Evolutionary conservation across 37 sponge, comb jelly and placozoan species (phyloP).

Genomic region (Halisarca cf. caerulea): DNA sequence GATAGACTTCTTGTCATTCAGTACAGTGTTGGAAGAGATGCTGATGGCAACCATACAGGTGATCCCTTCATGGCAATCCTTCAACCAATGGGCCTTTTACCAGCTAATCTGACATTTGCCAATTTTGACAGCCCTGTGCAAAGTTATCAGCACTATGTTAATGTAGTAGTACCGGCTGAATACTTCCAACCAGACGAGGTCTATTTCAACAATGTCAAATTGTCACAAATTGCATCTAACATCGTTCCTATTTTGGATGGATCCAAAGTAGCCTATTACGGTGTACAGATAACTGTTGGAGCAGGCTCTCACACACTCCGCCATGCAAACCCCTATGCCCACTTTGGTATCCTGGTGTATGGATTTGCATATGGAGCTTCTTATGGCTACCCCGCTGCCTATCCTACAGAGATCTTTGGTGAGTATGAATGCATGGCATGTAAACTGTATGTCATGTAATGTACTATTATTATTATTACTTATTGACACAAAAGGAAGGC

Average conservation of each 20-base stretch:
- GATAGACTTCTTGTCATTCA: constrained; percentile 10
- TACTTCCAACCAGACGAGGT: background rate
- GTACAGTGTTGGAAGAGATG: constrained; percentile 15
- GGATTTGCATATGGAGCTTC: background rate
- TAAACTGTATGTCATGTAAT: no score
- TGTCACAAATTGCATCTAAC: background rate
- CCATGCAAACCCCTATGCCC: background rate
- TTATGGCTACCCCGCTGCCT: constrained; percentile 21
- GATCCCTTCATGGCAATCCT: constrained; percentile 22
- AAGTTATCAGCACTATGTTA: background rate
- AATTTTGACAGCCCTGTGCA: background rate
- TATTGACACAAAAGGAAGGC: no score
- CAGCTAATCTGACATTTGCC: background rate
- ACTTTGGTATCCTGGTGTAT: background rate
- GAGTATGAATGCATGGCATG: no score
- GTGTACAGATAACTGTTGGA: background rate
- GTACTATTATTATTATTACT: no score
- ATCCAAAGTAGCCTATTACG: background rate
- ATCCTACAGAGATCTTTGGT: background rate
- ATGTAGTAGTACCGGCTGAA: background rate
- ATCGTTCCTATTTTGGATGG: background rate
- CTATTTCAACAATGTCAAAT: background rate
- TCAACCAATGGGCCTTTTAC: background rate
- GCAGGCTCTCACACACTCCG: constrained; percentile 4
- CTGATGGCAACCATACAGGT: background rate